phyloP scores from a whole-genome alignment of 2,113 vertebrate species.

The Etheostoma spectabile region DNA sequence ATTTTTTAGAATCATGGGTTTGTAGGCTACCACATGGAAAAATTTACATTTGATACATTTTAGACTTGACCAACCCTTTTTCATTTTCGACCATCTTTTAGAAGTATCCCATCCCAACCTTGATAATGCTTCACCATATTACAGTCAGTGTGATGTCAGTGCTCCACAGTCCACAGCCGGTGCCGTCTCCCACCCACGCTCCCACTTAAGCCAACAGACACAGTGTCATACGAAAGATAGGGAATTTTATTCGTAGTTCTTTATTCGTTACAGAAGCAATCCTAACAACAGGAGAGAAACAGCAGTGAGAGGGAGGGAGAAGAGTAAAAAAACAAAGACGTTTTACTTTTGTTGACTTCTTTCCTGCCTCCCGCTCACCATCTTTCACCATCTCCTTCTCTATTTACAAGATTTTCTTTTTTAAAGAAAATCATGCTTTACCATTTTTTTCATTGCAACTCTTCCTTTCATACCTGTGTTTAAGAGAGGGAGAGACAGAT shows the following conservation, averaged over 20 bases:
- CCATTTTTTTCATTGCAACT: slow-evolving; percentile 48
- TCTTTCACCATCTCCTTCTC: slow-evolving; percentile 70
- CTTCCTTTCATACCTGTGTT: slow-evolving; percentile 49
- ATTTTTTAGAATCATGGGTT: not conserved
- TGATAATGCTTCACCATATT: not conserved
- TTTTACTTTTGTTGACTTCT: slow-evolving; percentile 63
- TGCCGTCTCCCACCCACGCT: slow-evolving; percentile 7
- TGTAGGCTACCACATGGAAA: not conserved
- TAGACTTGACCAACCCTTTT: not conserved
- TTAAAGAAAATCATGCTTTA: slow-evolving; percentile 38
- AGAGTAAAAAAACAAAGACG: slow-evolving; percentile 60
- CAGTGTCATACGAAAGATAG: slow-evolving; percentile 72
- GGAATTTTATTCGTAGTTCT: slow-evolving; percentile 78
- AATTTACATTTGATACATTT: not conserved
- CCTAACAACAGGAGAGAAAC: slow-evolving; percentile 72
- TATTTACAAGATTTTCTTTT: slow-evolving; percentile 37
- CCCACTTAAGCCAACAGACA: slow-evolving; percentile 69
- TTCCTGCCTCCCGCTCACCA: slow-evolving; percentile 55
- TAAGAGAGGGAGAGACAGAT: slow-evolving; percentile 27
- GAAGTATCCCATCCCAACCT: not conserved
- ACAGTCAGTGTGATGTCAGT: slow-evolving; percentile 30
- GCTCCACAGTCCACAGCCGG: slow-evolving; percentile 3
- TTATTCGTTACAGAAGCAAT: slow-evolving; percentile 78
- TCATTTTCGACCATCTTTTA: not conserved
- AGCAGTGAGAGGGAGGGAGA: slow-evolving; percentile 50